phyloP scores from a whole-genome alignment of 2,797 vertebrate genomes.

The Typhlichthys subterraneus region DNA sequence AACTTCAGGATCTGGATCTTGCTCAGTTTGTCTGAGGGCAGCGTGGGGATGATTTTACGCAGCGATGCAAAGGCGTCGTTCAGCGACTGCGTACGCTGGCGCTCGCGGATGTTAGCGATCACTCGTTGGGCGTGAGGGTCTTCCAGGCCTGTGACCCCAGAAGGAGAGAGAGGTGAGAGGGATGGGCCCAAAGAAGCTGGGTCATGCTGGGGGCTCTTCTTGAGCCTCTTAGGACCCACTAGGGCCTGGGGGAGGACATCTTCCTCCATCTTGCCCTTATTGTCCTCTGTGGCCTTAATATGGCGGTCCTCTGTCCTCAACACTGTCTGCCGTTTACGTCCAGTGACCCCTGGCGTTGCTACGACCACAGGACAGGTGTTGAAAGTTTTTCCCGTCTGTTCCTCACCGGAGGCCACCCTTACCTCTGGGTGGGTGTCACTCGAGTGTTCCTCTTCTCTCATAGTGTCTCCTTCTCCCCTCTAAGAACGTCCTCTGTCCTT shows the following conservation, averaged over 20 bases:
- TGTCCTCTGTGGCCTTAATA: slow-evolving; percentile 26
- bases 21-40: slow-evolving; percentile 93
- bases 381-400: slow-evolving; percentile 71
- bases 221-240: slow-evolving; percentile 75
- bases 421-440: slow-evolving; percentile 80
- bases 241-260: slow-evolving; percentile 43
- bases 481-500: slow-evolving; percentile 28
- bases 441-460: slow-evolving; percentile 84
- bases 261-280: slow-evolving; percentile 37
- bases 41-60: slow-evolving; percentile 89
- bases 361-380: slow-evolving; percentile 78
- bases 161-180: slow-evolving; percentile 59
- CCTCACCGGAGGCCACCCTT: slow-evolving; percentile 77
- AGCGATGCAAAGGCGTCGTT: slow-evolving; percentile 90
- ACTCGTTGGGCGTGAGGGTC: slow-evolving; percentile 85
- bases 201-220: slow-evolving; percentile 74
- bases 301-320: slow-evolving; percentile 47
- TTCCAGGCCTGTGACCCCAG: slow-evolving; percentile 71
- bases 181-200: slow-evolving; percentile 56
- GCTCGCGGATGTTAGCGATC: slow-evolving; percentile 89
- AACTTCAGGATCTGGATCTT: slow-evolving; percentile 93
- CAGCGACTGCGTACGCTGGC: slow-evolving; percentile 89
- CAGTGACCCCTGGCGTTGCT: slow-evolving; percentile 57
- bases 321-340: slow-evolving; percentile 75
- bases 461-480: slow-evolving; percentile 51